Conservation (phyloP, 2,797 vertebrate genomes). For the Sciurus vulgaris region DNA sequence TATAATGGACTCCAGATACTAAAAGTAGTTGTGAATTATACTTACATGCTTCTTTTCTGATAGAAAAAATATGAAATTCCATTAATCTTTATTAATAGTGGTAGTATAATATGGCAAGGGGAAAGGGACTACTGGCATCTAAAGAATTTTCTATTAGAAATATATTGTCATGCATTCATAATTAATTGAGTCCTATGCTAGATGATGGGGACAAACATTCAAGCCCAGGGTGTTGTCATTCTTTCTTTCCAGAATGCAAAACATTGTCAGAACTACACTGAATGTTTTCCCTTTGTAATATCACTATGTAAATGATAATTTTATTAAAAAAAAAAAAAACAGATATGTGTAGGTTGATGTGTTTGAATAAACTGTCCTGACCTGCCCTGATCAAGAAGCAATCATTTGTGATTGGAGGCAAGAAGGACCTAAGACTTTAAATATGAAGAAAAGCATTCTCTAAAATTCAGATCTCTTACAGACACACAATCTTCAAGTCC, state of each 20-base stretch:
- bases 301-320: background rate
- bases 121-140: background rate
- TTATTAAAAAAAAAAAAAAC: background rate
- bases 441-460: slow-evolving; percentile 4
- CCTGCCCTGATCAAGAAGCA: background rate
- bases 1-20: background rate
- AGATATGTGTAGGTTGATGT: background rate
- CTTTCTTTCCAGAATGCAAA: slow-evolving; percentile 16
- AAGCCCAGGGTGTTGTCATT: background rate
- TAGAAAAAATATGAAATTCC: background rate
- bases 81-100: slow-evolving; percentile 12
- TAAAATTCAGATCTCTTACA: slow-evolving; percentile 11
- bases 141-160: background rate
- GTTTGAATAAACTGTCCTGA: background rate
- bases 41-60: background rate
- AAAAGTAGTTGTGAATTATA: slow-evolving; percentile 4
- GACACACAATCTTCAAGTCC: background rate
- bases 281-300: slow-evolving; percentile 10
- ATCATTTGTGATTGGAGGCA: background rate
- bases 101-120: background rate
- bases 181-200: background rate
- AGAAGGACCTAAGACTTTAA: slow-evolving; percentile 17
- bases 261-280: background rate
- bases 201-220: background rate
- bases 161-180: background rate